Conservation (phyloP, 2,888 invertebrate species). For the Chloroclysta siterata region DNA sequence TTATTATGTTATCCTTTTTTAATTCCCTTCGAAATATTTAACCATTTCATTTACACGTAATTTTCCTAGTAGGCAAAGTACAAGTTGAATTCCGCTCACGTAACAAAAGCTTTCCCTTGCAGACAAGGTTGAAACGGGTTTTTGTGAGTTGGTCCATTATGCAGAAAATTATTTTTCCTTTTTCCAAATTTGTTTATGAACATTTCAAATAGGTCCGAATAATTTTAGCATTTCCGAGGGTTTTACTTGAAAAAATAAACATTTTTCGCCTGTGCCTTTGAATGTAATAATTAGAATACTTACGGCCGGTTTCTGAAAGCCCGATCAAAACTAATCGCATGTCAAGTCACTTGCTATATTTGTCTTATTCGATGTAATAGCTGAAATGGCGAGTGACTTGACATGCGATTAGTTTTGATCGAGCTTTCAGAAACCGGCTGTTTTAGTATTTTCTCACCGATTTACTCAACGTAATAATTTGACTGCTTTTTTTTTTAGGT, state of each 20-base stretch:
- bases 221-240: background rate
- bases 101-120: constrained; percentile 30
- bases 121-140: constrained; percentile 32
- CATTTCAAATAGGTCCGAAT: constrained; percentile 15
- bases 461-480: too few relatives aligned
- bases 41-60: constrained; percentile 26
- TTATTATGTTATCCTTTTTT: background rate
- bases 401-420: too few relatives aligned
- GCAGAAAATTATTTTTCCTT: constrained; percentile 21
- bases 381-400: too few relatives aligned
- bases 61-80: constrained; percentile 10
- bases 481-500: too few relatives aligned
- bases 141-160: constrained; percentile 25
- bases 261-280: background rate
- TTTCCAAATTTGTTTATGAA: constrained; percentile 18
- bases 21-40: constrained; percentile 6
- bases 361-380: too few relatives aligned
- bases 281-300: background rate
- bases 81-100: constrained; percentile 28
- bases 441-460: background rate
- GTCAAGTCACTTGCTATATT: too few relatives aligned
- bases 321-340: too few relatives aligned
- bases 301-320: too few relatives aligned
- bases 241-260: background rate
- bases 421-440: too few relatives aligned